Base-by-base conservation (phyloP, 2,113 vertebrate species). In the Otis tarda region DNA sequence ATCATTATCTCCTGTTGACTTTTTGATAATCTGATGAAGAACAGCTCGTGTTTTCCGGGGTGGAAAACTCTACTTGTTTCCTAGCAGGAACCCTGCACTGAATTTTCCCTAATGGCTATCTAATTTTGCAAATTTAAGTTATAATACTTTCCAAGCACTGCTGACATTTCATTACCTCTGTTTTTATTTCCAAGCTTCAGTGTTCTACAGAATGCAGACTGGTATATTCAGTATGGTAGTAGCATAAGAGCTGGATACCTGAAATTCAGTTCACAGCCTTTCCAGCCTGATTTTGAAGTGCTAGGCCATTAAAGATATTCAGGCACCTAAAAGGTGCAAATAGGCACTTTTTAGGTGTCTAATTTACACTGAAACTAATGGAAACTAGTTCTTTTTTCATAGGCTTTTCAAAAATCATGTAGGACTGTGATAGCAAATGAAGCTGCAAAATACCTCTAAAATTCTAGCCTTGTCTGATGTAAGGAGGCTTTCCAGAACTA, bases 1-100 rank as follows among this genome's bases (percentile, higher is more conserved):
- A 87, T 55, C 60, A 81, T 94, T 96, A 91, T 90, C 87, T 93
- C 56, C 55, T 94, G 89, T 85, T 96, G 92, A 89, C 80, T 91
- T 93, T 86, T 69, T 93, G 95, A 93, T 94, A 91, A 61, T 19
- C 49, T 4, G 6, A 28, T 63, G 59, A 81, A 90, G 68, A 94
- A 87, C 43, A 83, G 43, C 87, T 91, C 82, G 45, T 53, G 52
- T 89, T 93, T 95, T 94, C 80, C 3, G 5, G 52, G 33, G 33
- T 75, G 43, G 57, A 93, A 94, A 81, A 28, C 27, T 35, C 25
- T 43, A 37, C 31, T 76, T 89, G 79, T 81, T 95, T 93, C 86
- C 80, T 90, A 93, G 59, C 33, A 90, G 57, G 57, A 92, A 8
- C 28, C 1, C 17, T 79, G 37, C 15, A 71, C 28, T 2, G 8